Conservation (phyloP, 2,113 vertebrate genomes). For the Pelecanoides urinatrix region DNA sequence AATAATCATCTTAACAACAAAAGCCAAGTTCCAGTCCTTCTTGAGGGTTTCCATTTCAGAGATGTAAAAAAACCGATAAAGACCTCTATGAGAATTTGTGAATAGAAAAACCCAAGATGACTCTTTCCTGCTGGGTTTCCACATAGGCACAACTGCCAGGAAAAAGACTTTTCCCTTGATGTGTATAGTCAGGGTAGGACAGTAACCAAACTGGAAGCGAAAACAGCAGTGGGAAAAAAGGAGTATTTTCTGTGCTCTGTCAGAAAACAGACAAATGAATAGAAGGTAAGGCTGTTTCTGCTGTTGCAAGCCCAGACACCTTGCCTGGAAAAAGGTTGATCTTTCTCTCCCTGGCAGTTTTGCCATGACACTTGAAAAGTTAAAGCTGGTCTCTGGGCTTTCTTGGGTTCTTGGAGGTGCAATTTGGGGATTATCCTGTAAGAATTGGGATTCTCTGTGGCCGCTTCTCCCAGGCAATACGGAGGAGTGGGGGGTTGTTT, state of each 20-base stretch:
- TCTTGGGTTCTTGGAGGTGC: neutral
- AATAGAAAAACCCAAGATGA: neutral
- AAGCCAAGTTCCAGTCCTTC: neutral
- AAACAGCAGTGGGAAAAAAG: neutral
- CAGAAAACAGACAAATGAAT: neutral
- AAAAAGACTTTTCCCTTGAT: neutral
- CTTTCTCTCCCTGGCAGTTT: neutral
- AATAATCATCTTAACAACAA: neutral
- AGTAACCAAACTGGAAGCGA: neutral
- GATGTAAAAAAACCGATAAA: too few species aligned
- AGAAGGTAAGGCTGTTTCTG: neutral
- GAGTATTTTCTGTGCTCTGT: neutral
- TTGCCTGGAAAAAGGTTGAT: neutral
- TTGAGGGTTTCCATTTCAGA: neutral
- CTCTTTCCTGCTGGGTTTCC: neutral
- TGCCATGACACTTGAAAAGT: neutral
- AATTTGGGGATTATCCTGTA: neutral
- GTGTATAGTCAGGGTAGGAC: neutral
- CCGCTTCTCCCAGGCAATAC: neutral
- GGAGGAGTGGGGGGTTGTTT: fast-evolving
- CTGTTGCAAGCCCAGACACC: neutral
- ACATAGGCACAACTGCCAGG: neutral
- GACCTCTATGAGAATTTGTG: neutral
- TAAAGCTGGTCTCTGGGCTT: neutral
- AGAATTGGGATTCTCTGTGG: neutral